Conservation (phyloP, 2,888 invertebrate genomes). For the Tetropium fuscum region DNA sequence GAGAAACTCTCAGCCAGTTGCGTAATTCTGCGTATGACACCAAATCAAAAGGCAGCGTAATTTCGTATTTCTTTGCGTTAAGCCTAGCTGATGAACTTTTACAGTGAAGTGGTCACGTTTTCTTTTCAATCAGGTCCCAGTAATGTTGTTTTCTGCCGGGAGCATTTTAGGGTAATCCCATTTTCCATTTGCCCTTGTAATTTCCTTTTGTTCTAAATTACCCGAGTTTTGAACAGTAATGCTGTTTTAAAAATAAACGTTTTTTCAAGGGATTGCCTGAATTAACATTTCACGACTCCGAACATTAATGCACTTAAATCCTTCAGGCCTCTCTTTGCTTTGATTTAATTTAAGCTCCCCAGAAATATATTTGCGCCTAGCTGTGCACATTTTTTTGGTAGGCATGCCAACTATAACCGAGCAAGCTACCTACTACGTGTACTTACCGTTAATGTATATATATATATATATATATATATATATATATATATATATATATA, state of each 20-base stretch:
- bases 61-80: slow-evolving; percentile 24
- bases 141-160: slow-evolving; percentile 38
- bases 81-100: slow-evolving; percentile 33
- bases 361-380: too few species aligned
- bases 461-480: too few species aligned
- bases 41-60: slow-evolving; percentile 5
- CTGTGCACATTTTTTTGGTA: too few species aligned
- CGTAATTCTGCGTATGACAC: slow-evolving; percentile 4
- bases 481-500: too few species aligned
- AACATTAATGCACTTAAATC: background rate
- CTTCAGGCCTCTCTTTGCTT: too few species aligned
- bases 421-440: too few species aligned
- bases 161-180: slow-evolving; percentile 43
- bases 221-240: slow-evolving; percentile 35
- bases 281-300: slow-evolving; percentile 1
- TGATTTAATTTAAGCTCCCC: too few species aligned
- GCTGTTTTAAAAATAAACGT: slow-evolving; percentile 27
- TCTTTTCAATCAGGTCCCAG: slow-evolving; percentile 43
- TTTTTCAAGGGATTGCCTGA: slow-evolving; percentile 14
- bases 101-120: slow-evolving; percentile 39
- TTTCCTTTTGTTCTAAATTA: slow-evolving; percentile 49
- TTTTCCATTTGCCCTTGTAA: slow-evolving; percentile 48
- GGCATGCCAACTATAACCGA: too few species aligned
- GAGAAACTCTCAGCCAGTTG: too few species aligned
- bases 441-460: too few species aligned